A percentile compares a stretch with the other conserved stretches of the same genome.
These are phyloP conservation scores for Zaprionus nigranus DNA, from an alignment of 1,140 invertebrate species.

Conservation along the genomic window DNA sequence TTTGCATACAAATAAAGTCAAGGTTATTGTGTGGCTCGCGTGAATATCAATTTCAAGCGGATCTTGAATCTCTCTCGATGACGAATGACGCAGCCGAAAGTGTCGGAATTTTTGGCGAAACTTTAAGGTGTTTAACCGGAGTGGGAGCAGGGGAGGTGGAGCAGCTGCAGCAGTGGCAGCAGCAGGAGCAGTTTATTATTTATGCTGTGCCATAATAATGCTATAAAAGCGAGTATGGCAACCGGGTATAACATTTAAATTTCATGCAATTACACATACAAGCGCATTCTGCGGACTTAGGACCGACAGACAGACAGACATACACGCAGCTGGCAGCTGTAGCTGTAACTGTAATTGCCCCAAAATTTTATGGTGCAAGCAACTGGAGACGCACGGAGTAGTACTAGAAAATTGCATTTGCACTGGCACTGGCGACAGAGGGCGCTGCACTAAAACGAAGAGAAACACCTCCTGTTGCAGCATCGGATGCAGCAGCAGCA, in stretches of 20 bases:
- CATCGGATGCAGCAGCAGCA: not conserved
- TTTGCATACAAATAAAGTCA: conserved; percentile 76
- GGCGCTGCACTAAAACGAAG: conserved; percentile 71
- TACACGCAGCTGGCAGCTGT: conserved; percentile 33
- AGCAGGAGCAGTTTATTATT: conserved; percentile 65
- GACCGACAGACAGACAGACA: not conserved
- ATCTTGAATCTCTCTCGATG: conserved; percentile 13
- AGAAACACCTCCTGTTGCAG: conserved; percentile 26
- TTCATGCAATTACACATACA: conserved; percentile 63
- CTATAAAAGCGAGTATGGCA: conserved; percentile 65
- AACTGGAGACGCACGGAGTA: conserved; percentile 50
- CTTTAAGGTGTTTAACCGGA: conserved; percentile 24
- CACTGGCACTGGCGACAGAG: conserved; percentile 60
- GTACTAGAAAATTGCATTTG: conserved; percentile 80
- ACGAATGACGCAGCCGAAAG: conserved; percentile 57
- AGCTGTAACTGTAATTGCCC: conserved; percentile 76
- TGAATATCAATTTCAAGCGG: conserved; percentile 29
- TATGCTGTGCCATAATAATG: conserved; percentile 60
- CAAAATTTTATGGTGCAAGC: conserved; percentile 71
- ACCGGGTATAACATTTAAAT: conserved; percentile 78
- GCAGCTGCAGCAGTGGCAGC: conserved; percentile 38
- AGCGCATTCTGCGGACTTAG: not conserved
- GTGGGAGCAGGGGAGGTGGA: not conserved
- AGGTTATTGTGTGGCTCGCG: conserved; percentile 53
- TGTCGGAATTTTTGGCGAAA: conserved; percentile 42